Conservation (phyloP, 2,888 invertebrate species). For the Euproctis similis region DNA sequence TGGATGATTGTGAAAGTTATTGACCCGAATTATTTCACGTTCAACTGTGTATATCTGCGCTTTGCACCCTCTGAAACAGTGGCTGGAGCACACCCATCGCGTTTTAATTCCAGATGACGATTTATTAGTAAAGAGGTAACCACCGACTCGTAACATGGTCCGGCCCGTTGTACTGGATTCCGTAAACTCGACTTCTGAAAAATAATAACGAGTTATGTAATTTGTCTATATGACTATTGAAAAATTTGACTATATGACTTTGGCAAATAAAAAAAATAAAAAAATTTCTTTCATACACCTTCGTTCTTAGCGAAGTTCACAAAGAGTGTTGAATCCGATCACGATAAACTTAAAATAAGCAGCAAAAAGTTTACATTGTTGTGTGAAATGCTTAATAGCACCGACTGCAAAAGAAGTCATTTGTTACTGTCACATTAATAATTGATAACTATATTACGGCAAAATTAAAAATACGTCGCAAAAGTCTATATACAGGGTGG, state of each 20-base stretch:
- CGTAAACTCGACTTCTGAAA: constrained; percentile 21
- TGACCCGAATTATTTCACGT: constrained; percentile 17
- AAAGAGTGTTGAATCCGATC: too few species aligned
- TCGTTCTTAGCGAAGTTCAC: too few species aligned
- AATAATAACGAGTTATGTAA: not conserved
- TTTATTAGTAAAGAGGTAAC: constrained; percentile 19
- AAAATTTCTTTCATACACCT: not conserved
- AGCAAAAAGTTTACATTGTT: too few species aligned
- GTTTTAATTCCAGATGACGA: constrained; percentile 17
- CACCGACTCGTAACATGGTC: constrained; percentile 25
- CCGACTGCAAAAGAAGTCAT: too few species aligned
- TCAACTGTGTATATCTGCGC: constrained; percentile 26
- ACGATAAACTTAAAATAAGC: too few species aligned
- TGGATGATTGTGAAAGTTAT: constrained; percentile 25
- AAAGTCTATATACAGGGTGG: too few species aligned
- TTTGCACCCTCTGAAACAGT: constrained; percentile 26
- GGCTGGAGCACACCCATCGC: constrained; percentile 35
- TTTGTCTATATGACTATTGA: not conserved
- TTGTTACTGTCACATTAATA: too few species aligned
- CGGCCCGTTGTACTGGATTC: constrained; percentile 31
- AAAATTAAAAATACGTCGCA: too few species aligned
- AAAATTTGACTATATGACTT: not conserved
- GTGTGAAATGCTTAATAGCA: too few species aligned
- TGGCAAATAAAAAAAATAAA: not conserved
- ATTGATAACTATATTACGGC: too few species aligned